phyloP scores from a whole-genome alignment of 2,113 vertebrate species.

The Sporophila hypoxantha region DNA sequence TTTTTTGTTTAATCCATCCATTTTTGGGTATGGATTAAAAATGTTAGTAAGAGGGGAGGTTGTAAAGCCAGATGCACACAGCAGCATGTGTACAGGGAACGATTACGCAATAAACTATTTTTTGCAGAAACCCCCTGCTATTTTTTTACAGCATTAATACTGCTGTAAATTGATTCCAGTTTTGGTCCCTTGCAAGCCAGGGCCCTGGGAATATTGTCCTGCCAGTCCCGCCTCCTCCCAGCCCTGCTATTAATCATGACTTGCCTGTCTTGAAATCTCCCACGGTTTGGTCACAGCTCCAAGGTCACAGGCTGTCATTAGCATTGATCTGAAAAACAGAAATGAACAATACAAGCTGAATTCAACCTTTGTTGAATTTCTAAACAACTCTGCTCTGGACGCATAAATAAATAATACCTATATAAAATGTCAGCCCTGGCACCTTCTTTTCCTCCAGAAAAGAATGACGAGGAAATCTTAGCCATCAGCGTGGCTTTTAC shows the following conservation, averaged over 20 bases:
- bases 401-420: slow-evolving; percentile 62
- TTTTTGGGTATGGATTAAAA: slow-evolving; percentile 4
- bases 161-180: slow-evolving; percentile 62
- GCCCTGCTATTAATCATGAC: slow-evolving; percentile 77
- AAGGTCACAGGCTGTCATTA: slow-evolving; percentile 99
- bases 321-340: slow-evolving; percentile 92
- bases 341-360: slow-evolving; percentile 73
- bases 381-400: slow-evolving; percentile 61
- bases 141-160: slow-evolving; percentile 57
- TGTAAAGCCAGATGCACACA: slow-evolving; percentile 14
- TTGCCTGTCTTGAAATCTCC: slow-evolving; percentile 98
- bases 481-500: slow-evolving; percentile 29
- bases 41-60: not conserved
- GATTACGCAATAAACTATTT: slow-evolving; percentile 31
- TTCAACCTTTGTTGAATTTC: slow-evolving; percentile 70
- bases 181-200: slow-evolving; percentile 55
- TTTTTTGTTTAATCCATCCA: not conserved
- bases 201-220: slow-evolving; percentile 64
- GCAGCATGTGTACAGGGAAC: not conserved
- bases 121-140: slow-evolving; percentile 33
- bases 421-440: slow-evolving; percentile 18
- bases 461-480: slow-evolving; percentile 33
- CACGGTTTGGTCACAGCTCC: slow-evolving; percentile 99
- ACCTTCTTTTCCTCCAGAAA: slow-evolving; percentile 47
- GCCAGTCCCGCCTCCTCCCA: slow-evolving; percentile 53